Conservation (phyloP, 2,797 vertebrate genomes). For the Siniperca undulata region DNA sequence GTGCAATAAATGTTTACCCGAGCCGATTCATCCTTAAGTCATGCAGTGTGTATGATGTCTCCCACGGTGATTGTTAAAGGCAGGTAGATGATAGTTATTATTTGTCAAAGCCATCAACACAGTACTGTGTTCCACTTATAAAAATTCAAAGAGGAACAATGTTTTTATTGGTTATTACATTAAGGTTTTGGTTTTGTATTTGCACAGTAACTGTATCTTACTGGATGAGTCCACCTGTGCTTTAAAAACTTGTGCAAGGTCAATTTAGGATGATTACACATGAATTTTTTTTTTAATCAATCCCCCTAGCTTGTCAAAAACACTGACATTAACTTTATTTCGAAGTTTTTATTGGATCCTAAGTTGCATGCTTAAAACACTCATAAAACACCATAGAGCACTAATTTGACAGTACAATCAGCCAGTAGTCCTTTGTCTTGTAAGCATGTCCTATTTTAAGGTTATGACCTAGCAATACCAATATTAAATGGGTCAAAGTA, state of each 20-base stretch:
- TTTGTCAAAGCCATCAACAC: conserved; percentile 1
- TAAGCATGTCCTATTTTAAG: neutral
- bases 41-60: neutral
- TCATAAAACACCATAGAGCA: neutral
- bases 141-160: neutral
- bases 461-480: neutral
- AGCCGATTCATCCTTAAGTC: conserved; percentile 13
- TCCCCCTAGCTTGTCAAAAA: neutral
- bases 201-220: neutral
- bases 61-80: neutral
- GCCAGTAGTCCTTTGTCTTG: conserved; percentile 6
- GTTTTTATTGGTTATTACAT: neutral
- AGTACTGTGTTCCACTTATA: conserved; percentile 9
- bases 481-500: neutral
- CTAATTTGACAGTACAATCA: neutral
- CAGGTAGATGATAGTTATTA: neutral
- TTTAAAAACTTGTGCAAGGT: neutral
- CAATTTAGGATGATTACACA: neutral
- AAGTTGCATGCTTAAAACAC: neutral
- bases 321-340: no score
- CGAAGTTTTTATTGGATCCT: neutral
- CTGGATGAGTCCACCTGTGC: neutral
- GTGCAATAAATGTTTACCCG: conserved; percentile 25
- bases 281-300: neutral
- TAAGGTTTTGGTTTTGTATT: conserved; percentile 5